Evolutionary conservation across 2,888 invertebrate species (phyloP), one percentile per base, ranked within the genome.

Genomic region (Yponomeuta evonymella): DNA sequence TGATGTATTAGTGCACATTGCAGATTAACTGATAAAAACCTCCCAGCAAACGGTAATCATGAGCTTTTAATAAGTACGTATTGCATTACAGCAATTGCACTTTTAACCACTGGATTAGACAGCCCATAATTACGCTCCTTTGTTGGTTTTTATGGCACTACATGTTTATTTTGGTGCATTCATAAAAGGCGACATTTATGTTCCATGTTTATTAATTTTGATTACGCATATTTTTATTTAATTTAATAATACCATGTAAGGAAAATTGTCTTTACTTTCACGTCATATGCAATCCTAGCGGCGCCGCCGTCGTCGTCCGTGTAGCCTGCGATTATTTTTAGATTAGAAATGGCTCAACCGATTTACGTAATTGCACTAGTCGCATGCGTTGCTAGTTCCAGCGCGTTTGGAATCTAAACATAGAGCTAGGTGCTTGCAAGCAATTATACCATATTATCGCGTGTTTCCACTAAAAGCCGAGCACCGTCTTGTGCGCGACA

Each of bases 261-360:
- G 83, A 84, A 87, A 86, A 84, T 86, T 83, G 83, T 86, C 76
- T 88, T 88, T 88, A 90, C 90, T 91, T 90, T 92, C 92, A 89
- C 89, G 84, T 92, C 91, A 89, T 88, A 84, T 85, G 85, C 83
- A 85, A 88, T 86, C 87, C 87, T 83, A 84, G 83, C 88, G 91
- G 92, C 91, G 90, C 90, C 91, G 90, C 90, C 91, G 83, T 83
- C 83, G 87, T 83, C 88, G 67, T 85, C 83, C 65, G 71, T 79
- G 83, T 82, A 89, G 89, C 90, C 92, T 90, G 86, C 90, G 92
- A 92, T 92, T 92, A 92, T 92, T 92, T 92, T 92, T 92, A 91
- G 92, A 92, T 92, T 92, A 92, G 92, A 92, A 92, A 92, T 91
- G 91, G 90, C 91, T 88, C 88, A 90, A 90, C 91, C 85, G 89